Conservation (phyloP, 92 coral and sea anemone species). For the Blastomussa wellsi region DNA sequence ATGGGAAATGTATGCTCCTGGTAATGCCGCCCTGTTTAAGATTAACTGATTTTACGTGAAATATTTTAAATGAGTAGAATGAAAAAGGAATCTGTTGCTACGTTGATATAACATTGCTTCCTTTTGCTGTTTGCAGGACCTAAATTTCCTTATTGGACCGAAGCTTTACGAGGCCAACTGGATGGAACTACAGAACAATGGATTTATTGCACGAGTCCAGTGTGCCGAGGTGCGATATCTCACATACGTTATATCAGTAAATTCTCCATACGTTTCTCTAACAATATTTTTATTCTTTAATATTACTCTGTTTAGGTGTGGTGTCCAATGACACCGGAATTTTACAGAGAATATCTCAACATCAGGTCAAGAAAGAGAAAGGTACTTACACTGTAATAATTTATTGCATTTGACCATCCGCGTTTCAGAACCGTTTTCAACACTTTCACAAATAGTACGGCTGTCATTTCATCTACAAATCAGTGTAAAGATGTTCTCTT, state of each 20-base stretch:
- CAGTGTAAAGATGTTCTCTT: not conserved
- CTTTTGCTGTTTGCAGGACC: conserved; percentile 53
- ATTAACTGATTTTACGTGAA: not conserved
- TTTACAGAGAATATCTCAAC: conserved; percentile 92
- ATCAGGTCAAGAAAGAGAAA: conserved; percentile 87
- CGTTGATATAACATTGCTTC: not conserved
- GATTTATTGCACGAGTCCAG: conserved; percentile 98
- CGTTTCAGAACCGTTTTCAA: not conserved
- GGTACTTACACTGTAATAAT: conserved; percentile 29
- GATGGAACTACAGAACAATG: conserved; percentile 98
- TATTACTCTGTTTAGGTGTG: conserved; percentile 64
- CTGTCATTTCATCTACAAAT: not conserved
- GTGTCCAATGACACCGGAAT: conserved; percentile 99
- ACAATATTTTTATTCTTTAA: not conserved
- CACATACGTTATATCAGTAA: not conserved
- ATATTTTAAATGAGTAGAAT: not conserved
- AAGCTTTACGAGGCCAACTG: conserved; percentile 98
- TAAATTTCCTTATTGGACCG: conserved; percentile 96
- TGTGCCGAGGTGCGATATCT: conserved; percentile 86
- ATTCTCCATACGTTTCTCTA: not conserved
- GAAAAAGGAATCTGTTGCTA: not conserved
- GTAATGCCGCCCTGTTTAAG: not conserved
- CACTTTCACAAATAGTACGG: not conserved
- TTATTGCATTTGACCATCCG: not conserved
- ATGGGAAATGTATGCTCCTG: not conserved